Base-by-base conservation (phyloP, 2,113 vertebrate genomes). In the Oostethus manadensis region DNA sequence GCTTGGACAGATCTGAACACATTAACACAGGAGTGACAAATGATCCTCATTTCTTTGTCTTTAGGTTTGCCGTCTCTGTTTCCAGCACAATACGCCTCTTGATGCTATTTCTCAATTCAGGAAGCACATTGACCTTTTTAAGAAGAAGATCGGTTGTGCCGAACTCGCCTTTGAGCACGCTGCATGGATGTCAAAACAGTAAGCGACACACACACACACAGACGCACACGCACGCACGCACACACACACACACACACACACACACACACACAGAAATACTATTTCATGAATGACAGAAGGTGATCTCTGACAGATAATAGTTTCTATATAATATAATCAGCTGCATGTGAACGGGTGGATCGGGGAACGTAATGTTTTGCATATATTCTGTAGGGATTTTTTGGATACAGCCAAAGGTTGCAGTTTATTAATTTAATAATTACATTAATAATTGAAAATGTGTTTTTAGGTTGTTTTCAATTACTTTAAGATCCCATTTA, bases 171-270 rank as follows among this genome's bases (percentile, higher is more conserved):
- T 98, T 66, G 97, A 99, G 61, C 97, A 99, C 55, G 84, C 94
- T 2, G 96, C 96, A 3, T 99, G 96, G 96, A 99, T 98, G 97
- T 94, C 95, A 33, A 99, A 99, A 91, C 97, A 99, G 97, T 99
- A 91, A 73, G 94, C 60, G 26, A 29, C 29, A 26, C 23, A 26
- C 23, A 5, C 23, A 26, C 8, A 6, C 6, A 22, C 47, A 51
- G 14, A 51, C 9, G 17, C 15, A 51, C 7, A 33, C 29, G 8
- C 23, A 51, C 29, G 8, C 23, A 26, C 2, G 23, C 23, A 26
- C 23, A 26, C 23, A 5, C 23, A 26, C 8, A 6, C 6, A 22
- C 47, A 51, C 15, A 51, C 9, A 29, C 15, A 51, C 7, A 33
- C 29, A 33, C 23, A 51, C 50, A 51, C 17, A 51, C 16, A 33